phyloP scores from a whole-genome alignment of 2,797 vertebrate genomes.

The Allobates femoralis region DNA sequence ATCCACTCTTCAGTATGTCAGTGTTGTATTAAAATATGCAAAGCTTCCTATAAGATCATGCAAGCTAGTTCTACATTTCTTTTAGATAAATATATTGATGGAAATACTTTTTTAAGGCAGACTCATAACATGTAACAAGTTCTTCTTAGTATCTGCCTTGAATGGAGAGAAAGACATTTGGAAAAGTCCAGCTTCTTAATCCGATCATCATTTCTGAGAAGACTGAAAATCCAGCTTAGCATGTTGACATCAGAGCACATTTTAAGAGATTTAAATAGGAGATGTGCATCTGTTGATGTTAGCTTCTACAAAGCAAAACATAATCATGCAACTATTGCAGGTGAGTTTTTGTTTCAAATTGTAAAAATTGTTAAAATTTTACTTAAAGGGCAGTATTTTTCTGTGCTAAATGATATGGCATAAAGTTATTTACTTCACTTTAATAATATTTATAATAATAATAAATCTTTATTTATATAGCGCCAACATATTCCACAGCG shows the following conservation, averaged over 20 bases:
- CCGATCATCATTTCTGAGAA: conserved; percentile 77
- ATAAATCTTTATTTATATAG: no score
- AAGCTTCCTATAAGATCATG: not conserved
- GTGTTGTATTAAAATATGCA: not conserved
- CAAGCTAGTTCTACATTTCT: not conserved
- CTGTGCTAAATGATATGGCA: no score
- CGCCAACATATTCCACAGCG: no score
- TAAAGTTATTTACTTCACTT: no score
- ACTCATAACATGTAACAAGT: conserved; percentile 8
- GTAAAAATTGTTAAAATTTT: not conserved
- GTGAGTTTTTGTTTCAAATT: conserved; percentile 29
- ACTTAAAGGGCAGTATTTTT: no score
- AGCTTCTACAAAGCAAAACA: conserved; percentile 18
- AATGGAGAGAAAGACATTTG: conserved; percentile 67
- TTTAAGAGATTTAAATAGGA: conserved; percentile 58
- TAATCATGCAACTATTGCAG: conserved; percentile 1
- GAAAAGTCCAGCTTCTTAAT: conserved; percentile 77
- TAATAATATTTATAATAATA: no score
- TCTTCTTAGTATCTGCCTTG: conserved; percentile 60
- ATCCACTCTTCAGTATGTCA: not conserved
- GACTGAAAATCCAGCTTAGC: conserved; percentile 68
- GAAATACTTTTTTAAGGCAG: not conserved
- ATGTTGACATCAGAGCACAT: conserved; percentile 66
- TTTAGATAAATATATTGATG: not conserved
- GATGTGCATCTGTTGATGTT: conserved; percentile 52